Evolutionary conservation across 2,113 vertebrate genomes (phyloP).

Genomic region (Gyps fulvus): DNA sequence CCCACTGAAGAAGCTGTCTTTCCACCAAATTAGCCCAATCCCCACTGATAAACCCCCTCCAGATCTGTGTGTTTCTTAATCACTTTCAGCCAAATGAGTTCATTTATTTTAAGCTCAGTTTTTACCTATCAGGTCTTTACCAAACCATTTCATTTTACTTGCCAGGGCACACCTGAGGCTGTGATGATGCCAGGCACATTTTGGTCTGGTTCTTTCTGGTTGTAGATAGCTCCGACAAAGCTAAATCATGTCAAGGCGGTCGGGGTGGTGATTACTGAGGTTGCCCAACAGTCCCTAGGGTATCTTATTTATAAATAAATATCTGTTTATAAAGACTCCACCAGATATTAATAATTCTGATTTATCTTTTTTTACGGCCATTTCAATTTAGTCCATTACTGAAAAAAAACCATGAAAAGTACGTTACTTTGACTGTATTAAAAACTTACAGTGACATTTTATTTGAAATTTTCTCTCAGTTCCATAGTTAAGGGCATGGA

Average conservation of each 20-base stretch:
- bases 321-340: not conserved
- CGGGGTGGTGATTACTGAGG: not conserved
- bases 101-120: not conserved
- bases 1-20: not conserved
- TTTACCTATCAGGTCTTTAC: not conserved
- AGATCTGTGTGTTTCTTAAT: not conserved
- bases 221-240: not conserved
- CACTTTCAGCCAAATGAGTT: constrained; percentile 21
- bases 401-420: rapidly evolving
- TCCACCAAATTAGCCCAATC: constrained; percentile 27
- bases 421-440: not conserved
- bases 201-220: not conserved
- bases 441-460: not conserved
- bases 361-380: not conserved
- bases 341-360: not conserved
- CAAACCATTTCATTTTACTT: not conserved
- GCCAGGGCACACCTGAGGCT: not conserved
- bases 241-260: rapidly evolving
- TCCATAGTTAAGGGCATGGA: not conserved
- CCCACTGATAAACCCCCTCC: constrained; percentile 21
- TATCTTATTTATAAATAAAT: not conserved
- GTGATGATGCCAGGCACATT: not conserved
- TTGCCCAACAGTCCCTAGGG: not conserved
- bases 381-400: not conserved
- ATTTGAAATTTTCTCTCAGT: not conserved